Base-by-base conservation (phyloP, 2,113 vertebrate species). In the Erythrolamprus reginae region DNA sequence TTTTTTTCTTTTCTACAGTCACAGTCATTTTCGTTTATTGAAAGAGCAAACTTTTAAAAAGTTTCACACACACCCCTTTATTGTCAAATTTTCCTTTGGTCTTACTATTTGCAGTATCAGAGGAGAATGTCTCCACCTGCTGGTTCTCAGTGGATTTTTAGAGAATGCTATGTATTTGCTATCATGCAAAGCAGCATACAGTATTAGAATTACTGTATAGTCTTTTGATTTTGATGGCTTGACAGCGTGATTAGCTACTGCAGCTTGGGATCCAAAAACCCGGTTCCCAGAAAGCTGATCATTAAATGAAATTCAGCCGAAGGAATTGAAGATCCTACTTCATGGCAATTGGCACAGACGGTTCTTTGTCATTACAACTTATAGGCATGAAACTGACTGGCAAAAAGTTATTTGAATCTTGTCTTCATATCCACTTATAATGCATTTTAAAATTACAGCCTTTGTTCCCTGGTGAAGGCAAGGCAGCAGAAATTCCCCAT, bases 221-320 rank as follows among this genome's bases (percentile, higher is more conserved):
- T 86, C 51, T 77, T 9, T 28, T 91, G 89, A 70, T 84, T 15
- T 0, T 56, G 84, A 84, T 77, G 70, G 58, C 53, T 61, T 86
- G 91, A 52, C 88, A 51, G 88, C 0, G 0, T 92, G 92, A 86
- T 95, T 87, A 89, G 93, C 89, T 88, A 50, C 38, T 7, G 9
- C 70, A 84, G 84, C 42, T 45, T 21, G 1, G 1, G 86, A 92
- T 58, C 93, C 24, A 0, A 3, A 15, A 93, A 89, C 38, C 91
- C 9, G 84, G 2, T 84, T 91, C 92, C 89, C 85, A 87, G 88
- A 88, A 93, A 95, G 90, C n/a, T 0, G 92, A 51, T 55, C 91
- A 88, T 95, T 90, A 93, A 93, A 61, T 91, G 92, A 94, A 95
- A 94, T 91, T 87, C 93, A 92, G 77, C 61, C n/a, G 88, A 92